These are phyloP conservation scores for Calephelis nemesis DNA, from an alignment of 1,140 invertebrate genomes.

Conservation along the genomic window DNA sequence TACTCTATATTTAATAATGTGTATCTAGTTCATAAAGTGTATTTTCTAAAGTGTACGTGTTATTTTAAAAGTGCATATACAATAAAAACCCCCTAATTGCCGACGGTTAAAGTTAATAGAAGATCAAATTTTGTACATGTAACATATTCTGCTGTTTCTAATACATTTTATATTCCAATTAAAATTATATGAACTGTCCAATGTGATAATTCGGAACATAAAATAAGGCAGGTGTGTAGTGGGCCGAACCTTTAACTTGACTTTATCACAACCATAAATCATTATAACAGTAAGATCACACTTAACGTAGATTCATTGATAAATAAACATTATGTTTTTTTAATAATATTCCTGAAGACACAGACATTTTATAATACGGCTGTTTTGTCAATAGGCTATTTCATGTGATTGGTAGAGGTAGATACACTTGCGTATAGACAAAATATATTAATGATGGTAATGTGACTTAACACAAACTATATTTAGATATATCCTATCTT, in stretches of 20 bases:
- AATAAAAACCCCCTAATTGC: too few relatives aligned
- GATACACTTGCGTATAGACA: too few relatives aligned
- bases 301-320: constrained; percentile 1
- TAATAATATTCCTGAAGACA: background rate
- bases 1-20: too few relatives aligned
- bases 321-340: background rate
- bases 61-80: too few relatives aligned
- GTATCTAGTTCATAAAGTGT: too few relatives aligned
- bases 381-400: background rate
- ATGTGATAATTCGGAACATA: background rate
- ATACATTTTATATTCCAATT: background rate
- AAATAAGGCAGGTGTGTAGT: constrained; percentile 3
- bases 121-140: too few relatives aligned
- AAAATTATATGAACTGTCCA: background rate
- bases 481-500: too few relatives aligned
- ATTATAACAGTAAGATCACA: constrained; percentile 1
- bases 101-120: too few relatives aligned
- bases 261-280: background rate
- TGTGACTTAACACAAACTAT: too few relatives aligned
- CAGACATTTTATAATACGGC: background rate
- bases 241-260: background rate
- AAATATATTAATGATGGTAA: too few relatives aligned
- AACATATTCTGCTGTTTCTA: background rate
- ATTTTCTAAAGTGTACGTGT: too few relatives aligned
- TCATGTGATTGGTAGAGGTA: background rate